Base-by-base conservation (phyloP, 2,888 invertebrate genomes). In the Pseudolycoriella hygida region DNA sequence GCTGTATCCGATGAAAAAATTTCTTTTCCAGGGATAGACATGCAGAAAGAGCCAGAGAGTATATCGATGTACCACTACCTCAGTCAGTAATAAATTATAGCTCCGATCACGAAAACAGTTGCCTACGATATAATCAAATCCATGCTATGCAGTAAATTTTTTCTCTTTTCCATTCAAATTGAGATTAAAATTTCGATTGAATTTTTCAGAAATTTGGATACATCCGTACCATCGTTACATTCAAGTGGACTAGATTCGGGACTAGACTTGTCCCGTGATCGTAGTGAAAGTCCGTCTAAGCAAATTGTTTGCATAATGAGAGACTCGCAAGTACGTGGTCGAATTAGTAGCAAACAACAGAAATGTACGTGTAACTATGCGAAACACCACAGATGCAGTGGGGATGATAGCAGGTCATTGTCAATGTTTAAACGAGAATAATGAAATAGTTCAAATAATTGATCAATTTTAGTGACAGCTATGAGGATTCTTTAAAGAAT, bases 161-260 rank as follows among this genome's bases (percentile, higher is more conserved):
- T 14, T 8, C 4, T 12, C n/a, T n/a, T n/a, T n/a, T n/a, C n/a
- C n/a, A n/a, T n/a, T n/a, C n/a, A n/a, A n/a, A n/a, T n/a, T n/a
- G n/a, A n/a, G n/a, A n/a, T n/a, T n/a, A n/a, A n/a, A n/a, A n/a
- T n/a, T n/a, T n/a, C n/a, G n/a, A n/a, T n/a, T n/a, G n/a, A n/a
- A n/a, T n/a, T n/a, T n/a, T n/a, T n/a, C n/a, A 34, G 34, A 12
- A 43, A 43, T 37, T n/a, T 76, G 53, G 83, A 84, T 62, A 79
- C 79, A 45, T 82, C 83, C 50, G 74, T 82, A 63, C 80, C 81
- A 55, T 84, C 83, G 51, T 70, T 84, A 54, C 82, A 84, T 69
- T 85, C 84, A 54, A 83, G 83, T 57, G 82, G 83, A 14, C 80
- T 82, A 59, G 84, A 85, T 66, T 84, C 83, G 42, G 85, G 84